phyloP scores from a whole-genome alignment of 2,888 invertebrate species.

The Tuberolachnus salignus region DNA sequence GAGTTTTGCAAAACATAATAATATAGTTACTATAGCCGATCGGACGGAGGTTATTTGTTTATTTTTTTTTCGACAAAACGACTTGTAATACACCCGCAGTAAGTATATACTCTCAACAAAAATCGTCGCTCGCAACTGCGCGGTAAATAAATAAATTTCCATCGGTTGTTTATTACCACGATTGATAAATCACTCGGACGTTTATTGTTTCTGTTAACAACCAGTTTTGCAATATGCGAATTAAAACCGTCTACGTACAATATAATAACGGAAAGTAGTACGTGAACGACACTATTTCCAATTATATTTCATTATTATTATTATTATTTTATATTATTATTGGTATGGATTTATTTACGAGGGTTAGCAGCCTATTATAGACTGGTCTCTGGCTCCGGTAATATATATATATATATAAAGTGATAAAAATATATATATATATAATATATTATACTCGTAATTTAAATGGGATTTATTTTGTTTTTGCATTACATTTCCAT shows the following conservation, averaged over 20 bases:
- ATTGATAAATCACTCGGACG: not conserved
- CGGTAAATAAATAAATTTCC: no score
- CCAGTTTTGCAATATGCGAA: not conserved
- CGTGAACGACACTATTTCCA: conserved; percentile 15
- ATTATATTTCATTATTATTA: conserved; percentile 8
- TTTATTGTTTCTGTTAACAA: conserved; percentile 1
- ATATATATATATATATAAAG: no score
- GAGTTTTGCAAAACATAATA: no score
- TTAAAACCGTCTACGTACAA: not conserved
- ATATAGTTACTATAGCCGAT: no score
- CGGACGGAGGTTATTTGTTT: no score
- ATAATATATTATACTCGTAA: not conserved
- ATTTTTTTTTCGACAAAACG: no score
- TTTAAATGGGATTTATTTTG: conserved; percentile 25
- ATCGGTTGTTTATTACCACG: not conserved
- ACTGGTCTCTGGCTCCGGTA: not conserved
- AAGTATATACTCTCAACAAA: no score
- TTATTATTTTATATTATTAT: no score
- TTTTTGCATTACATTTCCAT: not conserved
- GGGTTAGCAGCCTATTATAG: not conserved
- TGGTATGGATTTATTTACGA: conserved; percentile 4
- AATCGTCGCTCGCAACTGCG: no score
- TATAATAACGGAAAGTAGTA: conserved; percentile 27
- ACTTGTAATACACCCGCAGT: no score
- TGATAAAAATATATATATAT: not conserved